Conservation (phyloP, 2,113 vertebrate genomes). For the Myotis davidii region DNA sequence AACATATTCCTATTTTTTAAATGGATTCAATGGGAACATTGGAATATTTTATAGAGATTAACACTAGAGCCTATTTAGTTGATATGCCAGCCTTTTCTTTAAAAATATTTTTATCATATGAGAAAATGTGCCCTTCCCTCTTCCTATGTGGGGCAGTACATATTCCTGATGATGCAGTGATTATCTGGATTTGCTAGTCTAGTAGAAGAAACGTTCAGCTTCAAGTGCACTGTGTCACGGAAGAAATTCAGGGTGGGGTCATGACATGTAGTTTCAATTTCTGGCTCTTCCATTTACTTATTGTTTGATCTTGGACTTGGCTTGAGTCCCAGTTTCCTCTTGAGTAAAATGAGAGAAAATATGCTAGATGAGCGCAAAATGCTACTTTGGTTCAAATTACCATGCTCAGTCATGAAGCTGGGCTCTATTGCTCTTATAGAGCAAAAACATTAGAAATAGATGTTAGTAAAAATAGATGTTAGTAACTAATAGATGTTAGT, state of each 20-base stretch:
- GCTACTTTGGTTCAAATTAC: background rate
- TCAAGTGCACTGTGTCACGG: background rate
- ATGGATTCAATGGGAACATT: conserved; percentile 13
- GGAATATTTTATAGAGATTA: conserved; percentile 7
- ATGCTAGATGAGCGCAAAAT: background rate
- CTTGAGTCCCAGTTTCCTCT: background rate
- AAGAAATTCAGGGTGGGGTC: background rate
- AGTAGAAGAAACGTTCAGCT: background rate
- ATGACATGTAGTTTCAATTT: background rate
- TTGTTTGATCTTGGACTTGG: conserved; percentile 1
- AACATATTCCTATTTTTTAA: conserved; percentile 44
- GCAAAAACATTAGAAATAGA: background rate
- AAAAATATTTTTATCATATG: background rate
- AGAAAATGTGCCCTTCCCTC: background rate
- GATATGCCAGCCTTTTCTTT: background rate
- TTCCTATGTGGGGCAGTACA: background rate
- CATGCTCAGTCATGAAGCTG: background rate
- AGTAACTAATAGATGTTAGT: too few relatives aligned
- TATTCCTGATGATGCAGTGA: background rate
- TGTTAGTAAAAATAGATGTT: too few relatives aligned
- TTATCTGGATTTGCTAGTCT: background rate
- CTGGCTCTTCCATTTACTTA: background rate
- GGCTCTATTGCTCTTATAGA: background rate
- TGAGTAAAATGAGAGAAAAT: background rate
- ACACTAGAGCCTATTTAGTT: background rate